These are phyloP conservation scores for Hippocampus abdominalis DNA, from an alignment of 2,113 vertebrate genomes.

Conservation along the genomic window DNA sequence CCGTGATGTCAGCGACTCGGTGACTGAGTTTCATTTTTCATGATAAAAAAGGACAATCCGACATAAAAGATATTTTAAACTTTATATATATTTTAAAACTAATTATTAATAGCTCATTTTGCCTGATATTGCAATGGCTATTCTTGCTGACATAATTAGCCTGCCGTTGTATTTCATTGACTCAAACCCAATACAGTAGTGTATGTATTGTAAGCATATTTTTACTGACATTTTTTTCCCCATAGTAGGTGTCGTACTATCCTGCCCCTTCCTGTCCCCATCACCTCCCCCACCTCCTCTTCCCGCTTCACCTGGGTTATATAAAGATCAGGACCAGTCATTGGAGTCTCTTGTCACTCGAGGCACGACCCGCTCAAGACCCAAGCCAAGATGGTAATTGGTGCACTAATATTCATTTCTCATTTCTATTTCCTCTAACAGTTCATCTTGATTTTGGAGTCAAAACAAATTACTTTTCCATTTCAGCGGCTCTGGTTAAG, in stretches of 20 bases:
- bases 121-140: background rate
- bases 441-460: background rate
- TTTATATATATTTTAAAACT: background rate
- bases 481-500: background rate
- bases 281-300: background rate
- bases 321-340: constrained; percentile 34
- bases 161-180: background rate
- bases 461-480: background rate
- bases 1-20: background rate
- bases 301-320: background rate
- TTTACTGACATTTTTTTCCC: background rate
- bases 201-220: background rate
- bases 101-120: background rate
- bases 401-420: background rate
- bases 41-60: too few relatives aligned
- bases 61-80: background rate
- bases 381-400: constrained; percentile 57
- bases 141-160: background rate
- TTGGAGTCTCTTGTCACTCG: constrained; percentile 5
- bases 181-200: background rate
- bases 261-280: background rate
- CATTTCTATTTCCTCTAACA: background rate
- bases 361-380: constrained; percentile 5
- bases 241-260: background rate
- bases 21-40: background rate